Evolutionary conservation across 2,888 invertebrate genomes (phyloP).

Genomic region (Aricia artaxerxes): DNA sequence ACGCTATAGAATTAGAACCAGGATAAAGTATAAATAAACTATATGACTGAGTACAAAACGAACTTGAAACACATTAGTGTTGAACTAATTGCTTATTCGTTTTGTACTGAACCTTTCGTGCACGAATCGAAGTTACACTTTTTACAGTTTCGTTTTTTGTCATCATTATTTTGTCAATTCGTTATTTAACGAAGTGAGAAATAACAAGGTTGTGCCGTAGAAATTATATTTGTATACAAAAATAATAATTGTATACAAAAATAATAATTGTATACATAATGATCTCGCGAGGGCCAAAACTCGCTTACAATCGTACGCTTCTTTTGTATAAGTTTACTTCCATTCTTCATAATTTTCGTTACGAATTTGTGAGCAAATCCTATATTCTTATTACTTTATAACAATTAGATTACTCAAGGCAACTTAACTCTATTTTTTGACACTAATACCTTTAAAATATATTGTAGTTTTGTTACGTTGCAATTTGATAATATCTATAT

Average conservation of each 20-base stretch:
- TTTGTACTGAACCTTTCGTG: not conserved
- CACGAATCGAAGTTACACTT: not conserved
- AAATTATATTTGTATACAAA: not conserved
- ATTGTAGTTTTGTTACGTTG: not conserved
- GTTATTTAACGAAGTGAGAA: not conserved
- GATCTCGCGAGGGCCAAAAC: not conserved
- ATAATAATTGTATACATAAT: conserved; percentile 8
- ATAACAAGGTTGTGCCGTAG: conserved; percentile 6
- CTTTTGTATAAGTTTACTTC: not conserved
- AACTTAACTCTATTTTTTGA: not conserved
- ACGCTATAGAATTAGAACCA: too few relatives aligned
- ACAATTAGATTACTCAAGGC: not conserved
- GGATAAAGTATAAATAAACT: too few relatives aligned
- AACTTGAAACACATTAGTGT: too few relatives aligned
- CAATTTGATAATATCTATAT: not conserved
- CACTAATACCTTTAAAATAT: not conserved
- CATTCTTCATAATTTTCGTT: not conserved
- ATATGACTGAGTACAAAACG: too few relatives aligned
- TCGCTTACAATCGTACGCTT: not conserved
- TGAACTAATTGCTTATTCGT: too few relatives aligned
- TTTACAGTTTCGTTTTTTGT: not conserved
- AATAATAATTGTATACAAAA: not conserved
- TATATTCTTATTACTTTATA: not conserved
- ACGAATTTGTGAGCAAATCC: not conserved
- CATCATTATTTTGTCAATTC: not conserved